Conservation (phyloP, 1,140 invertebrate species). For the Dendroctonus ponderosae region DNA sequence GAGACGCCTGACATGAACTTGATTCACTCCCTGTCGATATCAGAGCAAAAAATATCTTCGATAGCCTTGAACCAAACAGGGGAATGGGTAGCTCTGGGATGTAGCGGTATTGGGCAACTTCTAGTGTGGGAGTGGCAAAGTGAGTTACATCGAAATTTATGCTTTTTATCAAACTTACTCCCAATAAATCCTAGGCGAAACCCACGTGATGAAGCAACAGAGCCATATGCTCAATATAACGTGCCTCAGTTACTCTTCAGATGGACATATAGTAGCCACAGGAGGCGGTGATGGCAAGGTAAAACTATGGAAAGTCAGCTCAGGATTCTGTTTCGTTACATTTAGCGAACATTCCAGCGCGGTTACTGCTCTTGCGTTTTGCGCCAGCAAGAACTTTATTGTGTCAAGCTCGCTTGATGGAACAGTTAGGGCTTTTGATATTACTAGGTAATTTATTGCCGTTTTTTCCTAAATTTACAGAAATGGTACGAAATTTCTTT, state of each 20-base stretch:
- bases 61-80: slow-evolving; percentile 82
- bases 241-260: slow-evolving; percentile 84
- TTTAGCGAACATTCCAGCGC: slow-evolving; percentile 86
- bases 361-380: slow-evolving; percentile 81
- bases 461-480: background rate
- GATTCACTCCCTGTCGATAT: slow-evolving; percentile 87
- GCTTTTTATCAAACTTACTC: too few species aligned
- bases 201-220: slow-evolving; percentile 97
- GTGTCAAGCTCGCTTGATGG: slow-evolving; percentile 91
- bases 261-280: slow-evolving; percentile 87
- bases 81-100: slow-evolving; percentile 93
- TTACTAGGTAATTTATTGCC: slow-evolving; percentile 62
- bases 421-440: slow-evolving; percentile 92
- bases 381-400: slow-evolving; percentile 87
- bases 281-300: slow-evolving; percentile 96
- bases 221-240: slow-evolving; percentile 89
- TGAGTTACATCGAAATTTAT: slow-evolving; percentile 43
- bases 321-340: slow-evolving; percentile 93
- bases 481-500: slow-evolving; percentile 8
- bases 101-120: slow-evolving; percentile 80
- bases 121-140: slow-evolving; percentile 99
- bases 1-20: slow-evolving; percentile 90
- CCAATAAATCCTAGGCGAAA: slow-evolving; percentile 63
- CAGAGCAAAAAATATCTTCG: slow-evolving; percentile 75
- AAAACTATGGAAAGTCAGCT: slow-evolving; percentile 90